Percentiles rank a stretch among this genome's conserved stretches.
phyloP scores from a whole-genome alignment of 1,140 invertebrate genomes.

The Heliothis virescens region DNA sequence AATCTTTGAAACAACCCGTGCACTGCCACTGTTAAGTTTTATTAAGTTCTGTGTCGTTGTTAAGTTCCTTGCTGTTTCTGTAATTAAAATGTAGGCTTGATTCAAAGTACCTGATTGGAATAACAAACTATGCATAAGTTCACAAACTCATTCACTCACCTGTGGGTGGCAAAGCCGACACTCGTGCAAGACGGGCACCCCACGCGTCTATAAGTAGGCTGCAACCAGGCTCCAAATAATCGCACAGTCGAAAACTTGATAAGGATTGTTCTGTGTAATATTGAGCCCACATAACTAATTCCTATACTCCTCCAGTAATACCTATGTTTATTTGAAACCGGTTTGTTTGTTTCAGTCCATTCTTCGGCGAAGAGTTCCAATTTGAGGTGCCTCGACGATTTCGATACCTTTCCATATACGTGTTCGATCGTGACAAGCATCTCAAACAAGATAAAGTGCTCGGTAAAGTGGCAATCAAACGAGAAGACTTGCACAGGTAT shows the following conservation, averaged over 20 bases:
- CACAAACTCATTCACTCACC: slow-evolving; percentile 26
- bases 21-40: no score
- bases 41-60: no score
- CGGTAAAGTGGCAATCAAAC: slow-evolving; percentile 95
- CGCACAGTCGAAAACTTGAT: slow-evolving; percentile 55
- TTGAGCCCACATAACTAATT: slow-evolving; percentile 47
- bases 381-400: slow-evolving; percentile 96
- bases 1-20: no score
- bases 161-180: slow-evolving; percentile 39
- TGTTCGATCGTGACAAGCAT: slow-evolving; percentile 93
- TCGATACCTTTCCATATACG: slow-evolving; percentile 94
- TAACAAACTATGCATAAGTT: slow-evolving; percentile 6
- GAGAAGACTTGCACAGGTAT: slow-evolving; percentile 94
- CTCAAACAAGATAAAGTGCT: slow-evolving; percentile 94
- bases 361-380: slow-evolving; percentile 97
- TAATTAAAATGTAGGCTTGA: background rate
- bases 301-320: slow-evolving; percentile 49
- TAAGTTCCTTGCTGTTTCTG: background rate
- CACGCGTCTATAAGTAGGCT: slow-evolving; percentile 52
- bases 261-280: slow-evolving; percentile 54
- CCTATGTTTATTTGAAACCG: slow-evolving; percentile 5
- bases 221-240: slow-evolving; percentile 54
- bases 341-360: slow-evolving; percentile 89
- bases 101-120: background rate
- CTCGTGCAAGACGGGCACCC: slow-evolving; percentile 47